Percentiles rank a stretch among this genome's conserved stretches.
Evolutionary conservation across 2,888 invertebrate genomes (phyloP).

Genomic region (Caradrina kadenii): DNA sequence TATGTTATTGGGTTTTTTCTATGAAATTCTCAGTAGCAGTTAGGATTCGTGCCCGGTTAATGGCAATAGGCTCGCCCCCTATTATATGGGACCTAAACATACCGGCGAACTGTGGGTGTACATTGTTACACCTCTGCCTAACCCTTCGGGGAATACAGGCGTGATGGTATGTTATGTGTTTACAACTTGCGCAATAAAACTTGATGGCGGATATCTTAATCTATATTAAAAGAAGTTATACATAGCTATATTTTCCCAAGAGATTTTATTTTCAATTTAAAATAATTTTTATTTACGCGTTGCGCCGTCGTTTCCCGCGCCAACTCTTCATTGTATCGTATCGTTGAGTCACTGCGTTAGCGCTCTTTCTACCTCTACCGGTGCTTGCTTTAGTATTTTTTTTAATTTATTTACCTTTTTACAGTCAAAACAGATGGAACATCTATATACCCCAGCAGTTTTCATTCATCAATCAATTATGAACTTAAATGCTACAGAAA

Average conservation of each 20-base stretch:
- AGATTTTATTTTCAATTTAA: slow-evolving; percentile 32
- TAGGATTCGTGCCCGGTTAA: no score
- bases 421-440: neutral
- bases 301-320: slow-evolving; percentile 28
- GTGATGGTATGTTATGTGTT: no score
- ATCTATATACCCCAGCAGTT: neutral
- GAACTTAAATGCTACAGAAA: neutral
- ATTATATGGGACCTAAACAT: no score
- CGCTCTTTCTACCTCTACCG: slow-evolving; percentile 84
- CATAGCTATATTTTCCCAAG: slow-evolving; percentile 7
- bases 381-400: slow-evolving; percentile 83
- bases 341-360: slow-evolving; percentile 62
- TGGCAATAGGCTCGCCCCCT: no score
- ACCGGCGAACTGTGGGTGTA: no score
- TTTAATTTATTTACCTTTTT: slow-evolving; percentile 59
- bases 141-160: no score
- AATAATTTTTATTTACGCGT: slow-evolving; percentile 28
- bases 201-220: no score
- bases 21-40: no score
- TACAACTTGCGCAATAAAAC: no score
- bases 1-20: no score
- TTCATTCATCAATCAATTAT: neutral
- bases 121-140: no score
- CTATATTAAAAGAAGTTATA: neutral
- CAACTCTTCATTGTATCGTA: slow-evolving; percentile 42